Evolutionary conservation across 1,140 invertebrate species (phyloP).

Genomic region (Megalopta genalis): DNA sequence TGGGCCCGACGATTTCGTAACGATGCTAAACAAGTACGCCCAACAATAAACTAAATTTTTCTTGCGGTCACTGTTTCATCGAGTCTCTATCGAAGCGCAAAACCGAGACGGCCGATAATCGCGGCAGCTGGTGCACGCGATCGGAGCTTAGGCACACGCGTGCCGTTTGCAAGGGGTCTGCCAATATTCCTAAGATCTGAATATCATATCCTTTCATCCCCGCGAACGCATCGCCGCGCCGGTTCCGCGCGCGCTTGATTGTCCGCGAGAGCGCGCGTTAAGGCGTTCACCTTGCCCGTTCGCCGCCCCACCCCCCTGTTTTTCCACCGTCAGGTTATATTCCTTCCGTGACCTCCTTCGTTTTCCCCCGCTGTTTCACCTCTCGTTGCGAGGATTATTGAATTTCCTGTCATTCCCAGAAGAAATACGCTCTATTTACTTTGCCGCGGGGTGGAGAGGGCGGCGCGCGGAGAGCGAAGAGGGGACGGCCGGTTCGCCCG

Average conservation of each 20-base stretch:
- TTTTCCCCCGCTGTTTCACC: slow-evolving; percentile 41
- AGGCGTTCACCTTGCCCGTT: not conserved
- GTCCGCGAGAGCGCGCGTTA: slow-evolving; percentile 13
- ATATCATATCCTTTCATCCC: slow-evolving; percentile 1
- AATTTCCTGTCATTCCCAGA: slow-evolving; percentile 79
- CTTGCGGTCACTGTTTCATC: too few relatives aligned
- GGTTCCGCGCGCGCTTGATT: slow-evolving; percentile 17
- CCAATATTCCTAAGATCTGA: slow-evolving; percentile 13
- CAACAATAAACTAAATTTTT: too few relatives aligned
- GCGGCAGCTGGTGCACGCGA: not conserved
- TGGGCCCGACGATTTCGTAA: too few relatives aligned
- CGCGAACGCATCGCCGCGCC: not conserved
- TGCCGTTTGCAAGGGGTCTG: not conserved
- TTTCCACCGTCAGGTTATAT: slow-evolving; percentile 5
- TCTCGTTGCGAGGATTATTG: slow-evolving; percentile 76
- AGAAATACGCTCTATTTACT: slow-evolving; percentile 79
- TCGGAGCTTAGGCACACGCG: not conserved
- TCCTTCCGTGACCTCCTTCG: slow-evolving; percentile 40
- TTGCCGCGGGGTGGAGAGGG: slow-evolving; percentile 48
- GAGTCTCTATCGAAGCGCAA: too few relatives aligned
- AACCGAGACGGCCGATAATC: too few relatives aligned
- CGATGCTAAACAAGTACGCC: too few relatives aligned
- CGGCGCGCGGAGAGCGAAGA: not conserved
- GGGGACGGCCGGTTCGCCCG: slow-evolving; percentile 32
- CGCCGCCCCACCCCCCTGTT: not conserved